Conservation (phyloP, 2,797 vertebrate species). For the Hippoglossus hippoglossus region DNA sequence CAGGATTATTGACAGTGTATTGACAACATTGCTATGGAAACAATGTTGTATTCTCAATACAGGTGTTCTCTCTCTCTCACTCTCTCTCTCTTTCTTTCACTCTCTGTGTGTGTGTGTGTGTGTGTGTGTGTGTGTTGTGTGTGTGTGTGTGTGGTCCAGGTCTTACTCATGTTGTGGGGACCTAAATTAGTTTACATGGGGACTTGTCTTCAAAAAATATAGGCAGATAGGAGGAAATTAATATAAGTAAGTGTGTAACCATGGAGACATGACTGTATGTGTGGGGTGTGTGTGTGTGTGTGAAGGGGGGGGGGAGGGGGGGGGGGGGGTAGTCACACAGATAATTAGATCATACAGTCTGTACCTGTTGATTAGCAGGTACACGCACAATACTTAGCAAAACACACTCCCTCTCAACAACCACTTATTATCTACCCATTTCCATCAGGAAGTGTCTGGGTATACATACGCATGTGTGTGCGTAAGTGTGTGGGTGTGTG, state of each 20-base stretch:
- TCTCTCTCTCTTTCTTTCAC: too few species aligned
- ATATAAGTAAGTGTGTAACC: not conserved
- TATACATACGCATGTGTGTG: constrained; percentile 16
- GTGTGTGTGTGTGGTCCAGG: not conserved
- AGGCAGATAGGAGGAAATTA: not conserved
- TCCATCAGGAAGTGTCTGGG: constrained; percentile 23
- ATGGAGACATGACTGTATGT: not conserved
- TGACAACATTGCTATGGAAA: constrained; percentile 70
- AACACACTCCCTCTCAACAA: constrained; percentile 67
- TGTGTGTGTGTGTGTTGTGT: not conserved
- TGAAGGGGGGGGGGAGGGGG: not conserved
- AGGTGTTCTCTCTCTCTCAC: not conserved
- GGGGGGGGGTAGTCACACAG: constrained; percentile 11
- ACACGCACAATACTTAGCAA: constrained; percentile 67
- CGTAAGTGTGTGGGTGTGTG: constrained; percentile 27
- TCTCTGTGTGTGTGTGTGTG: too few species aligned
- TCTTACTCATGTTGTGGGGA: not conserved
- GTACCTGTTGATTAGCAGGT: constrained; percentile 71
- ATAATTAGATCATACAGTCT: constrained; percentile 58
- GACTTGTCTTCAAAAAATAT: not conserved
- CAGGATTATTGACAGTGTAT: constrained; percentile 57
- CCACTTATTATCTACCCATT: constrained; percentile 73
- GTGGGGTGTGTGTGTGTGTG: constrained; percentile 17
- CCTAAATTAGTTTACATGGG: not conserved
- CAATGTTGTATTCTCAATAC: constrained; percentile 39